Evolutionary conservation across 2,797 vertebrate genomes (phyloP).

Genomic region (Pipistrellus kuhlii): DNA sequence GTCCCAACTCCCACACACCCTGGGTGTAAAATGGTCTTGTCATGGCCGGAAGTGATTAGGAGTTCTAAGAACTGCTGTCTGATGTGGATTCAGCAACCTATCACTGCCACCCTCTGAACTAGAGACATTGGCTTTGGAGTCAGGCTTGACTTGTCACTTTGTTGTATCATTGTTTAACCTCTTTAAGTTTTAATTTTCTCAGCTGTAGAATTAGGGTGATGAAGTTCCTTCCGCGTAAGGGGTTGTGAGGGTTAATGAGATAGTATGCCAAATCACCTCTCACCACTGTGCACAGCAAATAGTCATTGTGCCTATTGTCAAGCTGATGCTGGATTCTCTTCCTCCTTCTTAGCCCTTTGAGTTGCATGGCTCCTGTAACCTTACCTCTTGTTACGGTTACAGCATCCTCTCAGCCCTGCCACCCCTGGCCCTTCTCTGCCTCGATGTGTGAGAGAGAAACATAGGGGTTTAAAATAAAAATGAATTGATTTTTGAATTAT

Average conservation of each 20-base stretch:
- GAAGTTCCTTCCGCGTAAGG: not conserved
- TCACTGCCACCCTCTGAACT: not conserved
- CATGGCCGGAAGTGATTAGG: not conserved
- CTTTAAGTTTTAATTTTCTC: not conserved
- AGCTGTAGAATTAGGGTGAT: not conserved
- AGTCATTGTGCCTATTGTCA: no score
- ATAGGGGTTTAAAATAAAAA: conserved; percentile 21
- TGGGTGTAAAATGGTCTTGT: no score
- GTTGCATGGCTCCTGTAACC: not conserved
- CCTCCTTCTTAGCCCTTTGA: not conserved
- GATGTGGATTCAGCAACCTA: no score
- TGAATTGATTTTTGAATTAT: conserved; percentile 20
- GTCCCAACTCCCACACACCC: rapidly evolving
- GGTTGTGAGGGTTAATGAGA: not conserved
- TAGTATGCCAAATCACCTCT: not conserved
- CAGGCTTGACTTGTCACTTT: not conserved
- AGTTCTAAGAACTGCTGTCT: not conserved
- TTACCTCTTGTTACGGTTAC: not conserved
- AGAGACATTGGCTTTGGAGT: not conserved
- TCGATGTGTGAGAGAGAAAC: not conserved
- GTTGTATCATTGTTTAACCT: not conserved
- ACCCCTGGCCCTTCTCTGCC: not conserved
- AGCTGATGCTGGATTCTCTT: rapidly evolving
- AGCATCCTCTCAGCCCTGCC: not conserved
- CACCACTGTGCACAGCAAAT: not conserved